Conservation (phyloP, 2,797 vertebrate species). For the Dermochelys coriacea region DNA sequence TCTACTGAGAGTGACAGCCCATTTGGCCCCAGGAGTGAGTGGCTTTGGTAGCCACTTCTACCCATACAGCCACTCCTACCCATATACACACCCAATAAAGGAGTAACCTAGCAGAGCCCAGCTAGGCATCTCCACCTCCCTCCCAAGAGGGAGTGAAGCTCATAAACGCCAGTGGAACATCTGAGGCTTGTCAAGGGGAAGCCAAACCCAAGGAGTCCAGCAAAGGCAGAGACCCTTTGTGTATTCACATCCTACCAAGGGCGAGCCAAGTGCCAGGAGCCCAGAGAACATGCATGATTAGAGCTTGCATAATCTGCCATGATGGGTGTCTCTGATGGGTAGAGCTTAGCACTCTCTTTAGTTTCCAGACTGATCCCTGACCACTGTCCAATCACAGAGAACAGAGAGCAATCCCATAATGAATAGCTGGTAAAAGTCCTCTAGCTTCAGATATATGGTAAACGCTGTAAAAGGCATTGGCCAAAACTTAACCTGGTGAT, state of each 20-base stretch:
- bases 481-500: not conserved
- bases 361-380: not conserved
- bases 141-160: not conserved
- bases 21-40: too few species aligned
- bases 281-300: not conserved
- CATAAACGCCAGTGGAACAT: not conserved
- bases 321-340: not conserved
- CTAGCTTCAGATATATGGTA: not conserved
- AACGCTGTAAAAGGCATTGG: not conserved
- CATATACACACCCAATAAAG: not conserved
- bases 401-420: not conserved
- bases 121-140: not conserved
- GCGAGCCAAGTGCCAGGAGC: not conserved
- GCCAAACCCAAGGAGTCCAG: not conserved
- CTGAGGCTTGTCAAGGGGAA: not conserved
- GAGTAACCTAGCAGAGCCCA: not conserved
- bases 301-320: not conserved
- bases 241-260: not conserved
- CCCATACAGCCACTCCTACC: too few species aligned
- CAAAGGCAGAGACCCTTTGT: not conserved
- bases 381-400: not conserved
- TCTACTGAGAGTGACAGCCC: too few species aligned
- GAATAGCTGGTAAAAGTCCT: not conserved
- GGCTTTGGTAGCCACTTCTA: too few species aligned
- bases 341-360: not conserved